Evolutionary conservation across 2,797 vertebrate species (phyloP), one percentile per base, ranked within the genome.

Genomic region (Aphelocoma californica): DNA sequence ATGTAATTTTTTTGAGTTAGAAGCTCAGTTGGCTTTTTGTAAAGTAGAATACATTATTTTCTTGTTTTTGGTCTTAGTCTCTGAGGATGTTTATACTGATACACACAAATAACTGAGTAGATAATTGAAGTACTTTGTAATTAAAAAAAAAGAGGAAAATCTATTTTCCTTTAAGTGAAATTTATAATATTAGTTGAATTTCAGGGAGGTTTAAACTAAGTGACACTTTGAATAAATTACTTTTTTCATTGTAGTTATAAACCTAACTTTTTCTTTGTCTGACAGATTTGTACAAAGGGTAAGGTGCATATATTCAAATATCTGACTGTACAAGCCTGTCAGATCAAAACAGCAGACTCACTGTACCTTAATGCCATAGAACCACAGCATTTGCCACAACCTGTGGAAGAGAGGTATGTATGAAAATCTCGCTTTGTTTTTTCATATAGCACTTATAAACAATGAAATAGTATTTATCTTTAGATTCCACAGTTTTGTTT

Each of bases 231-330:
- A 86, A 82, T 78, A 69, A 74, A 7, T 65, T 3, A 6, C n/a
- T 42, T 67, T 3, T 85, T 81, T 72, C 9, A 14, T 86, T 78
- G 9, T 69, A 24, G 3, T 40, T 81, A 31, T 32, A 74, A 87
- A 67, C 3, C 3, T 87, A 54, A 31, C 48, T 89, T 95, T 88
- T 96, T 78, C 74, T n/a, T 82, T 95, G 26, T 67, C 54, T 13
- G 10, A 48, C 97, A 99, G 99, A 99, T 99, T 96, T 99, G 99
- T 93, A 98, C 99, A 50, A 99, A 99, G 96, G 99, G 99, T 9
- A 99, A 98, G 97, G 98, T 99, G 87, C 99, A 99, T 98, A 99
- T 99, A 97, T 99, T 99, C 97, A 99, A 99, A 96, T 99, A 99
- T 64, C 98, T 99, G 97, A 98, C 98, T 92, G 98, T 99, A 51